Conservation (phyloP, 2,888 invertebrate species). For the Tromatobia lineatoria region DNA sequence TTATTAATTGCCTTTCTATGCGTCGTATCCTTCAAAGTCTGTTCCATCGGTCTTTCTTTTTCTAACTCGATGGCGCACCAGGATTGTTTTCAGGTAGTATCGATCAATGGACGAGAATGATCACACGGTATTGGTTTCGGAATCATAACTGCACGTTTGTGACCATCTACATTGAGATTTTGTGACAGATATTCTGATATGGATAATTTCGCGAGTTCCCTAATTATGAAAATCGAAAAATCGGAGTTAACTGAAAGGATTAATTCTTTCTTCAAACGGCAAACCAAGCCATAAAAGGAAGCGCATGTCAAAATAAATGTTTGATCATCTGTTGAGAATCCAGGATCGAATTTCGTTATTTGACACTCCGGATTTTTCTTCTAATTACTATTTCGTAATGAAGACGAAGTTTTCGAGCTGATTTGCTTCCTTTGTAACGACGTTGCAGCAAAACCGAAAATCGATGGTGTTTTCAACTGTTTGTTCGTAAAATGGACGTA, state of each 20-base stretch:
- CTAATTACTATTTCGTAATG: background rate
- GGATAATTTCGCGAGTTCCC: background rate
- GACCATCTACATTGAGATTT: background rate
- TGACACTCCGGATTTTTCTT: background rate
- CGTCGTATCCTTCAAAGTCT: conserved; percentile 68
- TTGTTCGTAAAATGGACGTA: background rate
- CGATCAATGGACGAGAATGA: conserved; percentile 53
- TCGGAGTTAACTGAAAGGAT: background rate
- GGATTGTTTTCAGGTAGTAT: conserved; percentile 61
- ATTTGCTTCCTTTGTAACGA: background rate
- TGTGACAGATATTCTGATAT: background rate
- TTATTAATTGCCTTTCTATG: conserved; percentile 78
- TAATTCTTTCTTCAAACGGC: background rate
- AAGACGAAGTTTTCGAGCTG: background rate
- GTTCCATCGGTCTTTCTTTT: conserved; percentile 36
- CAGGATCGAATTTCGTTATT: background rate
- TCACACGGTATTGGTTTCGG: conserved; percentile 34
- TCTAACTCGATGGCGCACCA: conserved; percentile 46
- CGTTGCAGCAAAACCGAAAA: background rate
- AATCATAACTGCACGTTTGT: conserved; percentile 17
- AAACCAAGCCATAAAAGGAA: background rate
- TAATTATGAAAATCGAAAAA: background rate
- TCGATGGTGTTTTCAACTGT: background rate
- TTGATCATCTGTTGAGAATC: background rate
- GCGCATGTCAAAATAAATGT: background rate